Conservation (phyloP, 2,113 vertebrate species). For the Gallinago paraguaiae region DNA sequence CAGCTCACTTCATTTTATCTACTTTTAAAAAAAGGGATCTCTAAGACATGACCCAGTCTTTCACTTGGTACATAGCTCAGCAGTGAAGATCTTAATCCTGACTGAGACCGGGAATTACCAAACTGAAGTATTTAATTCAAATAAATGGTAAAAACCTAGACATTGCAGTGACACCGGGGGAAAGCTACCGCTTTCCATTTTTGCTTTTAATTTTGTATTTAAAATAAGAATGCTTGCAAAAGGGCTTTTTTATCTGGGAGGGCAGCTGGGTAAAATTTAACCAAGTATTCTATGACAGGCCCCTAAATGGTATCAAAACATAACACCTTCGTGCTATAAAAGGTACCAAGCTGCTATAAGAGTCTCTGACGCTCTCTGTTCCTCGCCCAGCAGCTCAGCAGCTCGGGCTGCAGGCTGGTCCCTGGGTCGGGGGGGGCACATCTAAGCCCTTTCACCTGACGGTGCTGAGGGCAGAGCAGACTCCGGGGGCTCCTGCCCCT, state of each 20-base stretch:
- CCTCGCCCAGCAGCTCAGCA: not conserved
- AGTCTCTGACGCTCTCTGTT: not conserved
- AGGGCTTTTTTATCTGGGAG: not conserved
- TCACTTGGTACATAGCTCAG: not conserved
- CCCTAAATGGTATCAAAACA: not conserved
- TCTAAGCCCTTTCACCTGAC: not conserved
- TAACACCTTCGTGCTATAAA: not conserved
- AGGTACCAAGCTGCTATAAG: not conserved
- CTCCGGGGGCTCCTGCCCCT: not conserved
- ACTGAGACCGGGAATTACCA: not conserved
- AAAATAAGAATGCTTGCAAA: not conserved
- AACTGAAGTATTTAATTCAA: not conserved
- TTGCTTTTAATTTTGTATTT: not conserved
- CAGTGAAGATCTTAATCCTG: not conserved
- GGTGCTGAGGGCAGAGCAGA: not conserved
- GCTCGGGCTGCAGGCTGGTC: not conserved
- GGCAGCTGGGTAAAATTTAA: not conserved
- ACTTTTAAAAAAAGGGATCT: not conserved
- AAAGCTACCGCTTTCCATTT: not conserved
- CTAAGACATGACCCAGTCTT: not conserved
- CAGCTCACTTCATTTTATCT: not conserved
- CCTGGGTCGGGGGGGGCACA: fast-evolving
- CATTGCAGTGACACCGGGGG: not conserved
- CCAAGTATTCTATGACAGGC: not conserved
- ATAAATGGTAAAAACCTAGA: not conserved